These are phyloP conservation scores for Drosophila pseudoananassae DNA, from an alignment of 1,140 invertebrate species.

Conservation along the genomic window DNA sequence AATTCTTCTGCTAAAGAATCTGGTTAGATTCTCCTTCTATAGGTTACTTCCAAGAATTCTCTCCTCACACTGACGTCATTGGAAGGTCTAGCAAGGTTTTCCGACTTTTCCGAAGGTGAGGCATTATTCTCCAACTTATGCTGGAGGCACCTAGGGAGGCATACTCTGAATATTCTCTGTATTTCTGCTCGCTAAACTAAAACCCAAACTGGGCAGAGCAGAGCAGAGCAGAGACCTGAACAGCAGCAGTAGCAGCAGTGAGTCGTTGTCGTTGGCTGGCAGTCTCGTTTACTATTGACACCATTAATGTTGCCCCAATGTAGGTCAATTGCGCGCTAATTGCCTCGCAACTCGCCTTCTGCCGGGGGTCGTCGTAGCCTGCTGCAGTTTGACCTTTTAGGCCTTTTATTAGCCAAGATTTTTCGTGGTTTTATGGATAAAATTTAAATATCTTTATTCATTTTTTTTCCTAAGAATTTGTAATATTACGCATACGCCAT, in stretches of 20 bases:
- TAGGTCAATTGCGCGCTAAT: slow-evolving; percentile 83
- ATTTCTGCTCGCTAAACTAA: slow-evolving; percentile 29
- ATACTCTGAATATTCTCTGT: slow-evolving; percentile 32
- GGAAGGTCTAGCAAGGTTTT: slow-evolving; percentile 39
- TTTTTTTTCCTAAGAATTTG: slow-evolving; percentile 10
- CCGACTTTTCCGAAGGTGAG: slow-evolving; percentile 48
- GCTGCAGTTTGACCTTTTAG: slow-evolving; percentile 64
- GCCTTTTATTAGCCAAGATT: slow-evolving; percentile 3
- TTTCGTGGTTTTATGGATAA: no score
- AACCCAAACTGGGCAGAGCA: slow-evolving; percentile 19
- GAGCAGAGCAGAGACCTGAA: slow-evolving; percentile 16
- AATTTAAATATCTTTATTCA: no score
- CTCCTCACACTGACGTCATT: slow-evolving; percentile 27
- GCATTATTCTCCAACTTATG: slow-evolving; percentile 20
- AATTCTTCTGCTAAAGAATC: no score
- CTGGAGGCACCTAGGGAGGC: slow-evolving; percentile 1
- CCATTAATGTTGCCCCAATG: slow-evolving; percentile 82
- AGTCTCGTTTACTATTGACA: slow-evolving; percentile 83
- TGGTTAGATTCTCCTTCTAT: no score
- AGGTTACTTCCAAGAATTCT: no score
- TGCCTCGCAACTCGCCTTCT: slow-evolving; percentile 75
- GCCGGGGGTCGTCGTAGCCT: slow-evolving; percentile 22
- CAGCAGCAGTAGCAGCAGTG: slow-evolving; percentile 18
- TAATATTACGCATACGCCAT: slow-evolving; percentile 60
- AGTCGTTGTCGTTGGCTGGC: slow-evolving; percentile 62